Percentiles rank a stretch among this genome's conserved stretches.
phyloP scores from a whole-genome alignment of 2,888 invertebrate species.

The Apodemia mormo region DNA sequence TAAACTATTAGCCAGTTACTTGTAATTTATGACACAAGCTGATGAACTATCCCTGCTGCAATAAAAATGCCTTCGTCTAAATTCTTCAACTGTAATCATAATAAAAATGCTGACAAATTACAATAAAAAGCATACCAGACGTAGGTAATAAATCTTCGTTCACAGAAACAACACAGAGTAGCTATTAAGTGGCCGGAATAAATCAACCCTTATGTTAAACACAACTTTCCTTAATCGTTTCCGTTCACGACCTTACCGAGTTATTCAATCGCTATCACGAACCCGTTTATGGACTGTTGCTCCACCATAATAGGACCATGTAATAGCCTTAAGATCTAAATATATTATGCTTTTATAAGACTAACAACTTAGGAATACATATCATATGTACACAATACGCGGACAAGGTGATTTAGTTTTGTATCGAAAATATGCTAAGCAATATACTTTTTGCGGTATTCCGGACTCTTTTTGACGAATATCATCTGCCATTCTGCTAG shows the following conservation, averaged over 20 bases:
- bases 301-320: constrained; percentile 21
- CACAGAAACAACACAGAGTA: not conserved
- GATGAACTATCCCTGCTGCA: too few species aligned
- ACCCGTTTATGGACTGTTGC: constrained; percentile 12
- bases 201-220: constrained; percentile 16
- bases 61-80: too few species aligned
- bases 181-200: constrained; percentile 3
- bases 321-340: constrained; percentile 26
- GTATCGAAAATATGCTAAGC: too few species aligned
- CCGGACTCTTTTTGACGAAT: too few species aligned
- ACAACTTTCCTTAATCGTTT: constrained; percentile 11
- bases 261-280: constrained; percentile 23
- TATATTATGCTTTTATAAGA: not conserved
- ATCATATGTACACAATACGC: too few species aligned
- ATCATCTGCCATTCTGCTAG: too few species aligned
- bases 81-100: not conserved
- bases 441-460: too few species aligned
- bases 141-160: constrained; percentile 10
- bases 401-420: too few species aligned
- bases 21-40: too few species aligned
- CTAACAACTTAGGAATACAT: not conserved
- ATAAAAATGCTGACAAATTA: constrained; percentile 12
- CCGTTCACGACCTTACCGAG: constrained; percentile 20
- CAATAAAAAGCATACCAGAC: constrained; percentile 3
- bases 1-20: too few species aligned